Conservation (phyloP, 1,140 invertebrate species). For the Hirudo medicinalis region DNA sequence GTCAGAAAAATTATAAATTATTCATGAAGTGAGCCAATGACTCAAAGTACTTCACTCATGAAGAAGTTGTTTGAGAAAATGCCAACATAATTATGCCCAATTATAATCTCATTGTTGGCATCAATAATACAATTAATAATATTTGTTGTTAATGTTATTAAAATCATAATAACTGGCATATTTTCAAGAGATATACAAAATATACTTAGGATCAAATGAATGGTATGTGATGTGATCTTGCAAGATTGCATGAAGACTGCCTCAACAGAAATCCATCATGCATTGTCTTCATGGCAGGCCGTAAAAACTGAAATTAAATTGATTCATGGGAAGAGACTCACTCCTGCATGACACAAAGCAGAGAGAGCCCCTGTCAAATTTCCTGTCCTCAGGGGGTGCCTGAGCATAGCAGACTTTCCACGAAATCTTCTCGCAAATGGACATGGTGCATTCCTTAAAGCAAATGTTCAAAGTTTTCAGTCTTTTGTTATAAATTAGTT, state of each 20-base stretch:
- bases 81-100: no score
- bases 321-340: not conserved
- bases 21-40: not conserved
- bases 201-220: no score
- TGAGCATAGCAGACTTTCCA: slow-evolving; percentile 92
- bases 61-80: not conserved
- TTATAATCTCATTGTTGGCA: no score
- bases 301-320: no score
- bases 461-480: not conserved
- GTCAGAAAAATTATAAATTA: slow-evolving; percentile 4
- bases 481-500: no score
- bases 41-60: not conserved
- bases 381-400: slow-evolving; percentile 45
- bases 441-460: slow-evolving; percentile 68
- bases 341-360: slow-evolving; percentile 82
- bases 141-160: no score
- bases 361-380: slow-evolving; percentile 53
- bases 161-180: no score
- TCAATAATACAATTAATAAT: no score
- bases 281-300: no score
- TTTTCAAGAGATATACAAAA: no score
- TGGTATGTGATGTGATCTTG: no score
- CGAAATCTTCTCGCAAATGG: slow-evolving; percentile 85
- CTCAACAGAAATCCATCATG: not conserved
- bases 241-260: not conserved